Percentiles rank a stretch among this genome's conserved stretches.
phyloP scores from a whole-genome alignment of 2,113 vertebrate genomes.

The Gymnorhina tibicen region DNA sequence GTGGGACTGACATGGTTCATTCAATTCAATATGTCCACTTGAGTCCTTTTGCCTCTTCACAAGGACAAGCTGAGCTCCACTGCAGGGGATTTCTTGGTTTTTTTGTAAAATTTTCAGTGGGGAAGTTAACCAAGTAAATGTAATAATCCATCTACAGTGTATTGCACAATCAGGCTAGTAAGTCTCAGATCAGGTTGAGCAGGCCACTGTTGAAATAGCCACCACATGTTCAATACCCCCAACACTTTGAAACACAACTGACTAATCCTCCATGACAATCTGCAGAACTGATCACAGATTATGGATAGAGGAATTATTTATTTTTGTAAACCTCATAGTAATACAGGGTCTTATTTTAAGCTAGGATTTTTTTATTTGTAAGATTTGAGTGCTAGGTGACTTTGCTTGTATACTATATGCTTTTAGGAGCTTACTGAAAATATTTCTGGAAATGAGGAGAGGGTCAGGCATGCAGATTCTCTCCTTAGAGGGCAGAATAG shows the following conservation, averaged over 20 bases:
- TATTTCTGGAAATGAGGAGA: not conserved
- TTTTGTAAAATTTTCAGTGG: not conserved
- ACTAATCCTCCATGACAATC: not conserved
- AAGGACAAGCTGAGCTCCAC: not conserved
- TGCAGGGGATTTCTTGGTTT: not conserved
- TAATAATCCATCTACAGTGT: not conserved
- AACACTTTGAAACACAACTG: not conserved
- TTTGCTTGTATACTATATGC: not conserved
- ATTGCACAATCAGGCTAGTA: not conserved
- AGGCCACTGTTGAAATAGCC: not conserved
- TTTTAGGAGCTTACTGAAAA: not conserved
- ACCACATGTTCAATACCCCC: not conserved
- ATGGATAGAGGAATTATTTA: not conserved
- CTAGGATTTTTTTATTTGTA: not conserved
- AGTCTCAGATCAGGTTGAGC: not conserved
- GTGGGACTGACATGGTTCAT: not conserved
- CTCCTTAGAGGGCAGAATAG: not conserved
- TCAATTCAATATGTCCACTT: not conserved
- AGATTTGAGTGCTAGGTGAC: not conserved
- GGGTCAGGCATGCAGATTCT: not conserved
- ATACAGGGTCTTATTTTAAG: not conserved
- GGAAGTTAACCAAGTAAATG: not conserved
- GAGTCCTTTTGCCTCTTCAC: not conserved
- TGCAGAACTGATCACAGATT: not conserved
- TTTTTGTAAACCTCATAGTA: not conserved